Evolutionary conservation across 2,888 invertebrate species (phyloP), one percentile per base, ranked within the genome.

Genomic region (Helobdella robusta): DNA sequence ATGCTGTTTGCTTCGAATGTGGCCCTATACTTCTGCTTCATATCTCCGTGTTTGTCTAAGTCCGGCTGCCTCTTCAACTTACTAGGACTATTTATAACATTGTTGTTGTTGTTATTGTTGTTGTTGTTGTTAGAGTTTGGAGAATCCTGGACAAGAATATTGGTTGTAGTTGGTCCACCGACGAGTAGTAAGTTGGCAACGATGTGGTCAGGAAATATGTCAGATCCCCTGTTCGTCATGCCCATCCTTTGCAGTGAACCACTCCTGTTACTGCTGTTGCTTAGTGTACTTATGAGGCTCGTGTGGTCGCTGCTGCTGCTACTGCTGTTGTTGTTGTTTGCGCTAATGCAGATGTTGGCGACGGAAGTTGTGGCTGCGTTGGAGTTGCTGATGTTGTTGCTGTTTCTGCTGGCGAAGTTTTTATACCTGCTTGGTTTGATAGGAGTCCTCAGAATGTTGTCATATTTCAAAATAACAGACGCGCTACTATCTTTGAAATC

Each of bases 161-260:
- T 30, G n/a, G 28, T 56, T 28, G 28, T 56, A 40, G n/a, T n/a
- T n/a, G 32, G 32, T n/a, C n/a, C n/a, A n/a, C n/a, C n/a, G n/a
- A n/a, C n/a, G n/a, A n/a, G n/a, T n/a, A n/a, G n/a, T 4, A 56
- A 32, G 30, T 28, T 2, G 32, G 28, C 18, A 30, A 56, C 32
- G 5, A 56, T 56, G 30, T 56, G 56, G 18, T 56, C 28, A 1
- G 56, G 56, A 28, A 56, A 56, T 11, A 56, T 32, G 56, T 56
- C 56, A 28, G 20, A 28, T 1, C 56, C 56, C 32, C 28, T 56
- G 30, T 56, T 32, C 5, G 56, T 56, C 56, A 56, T 56, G 11
- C 56, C 56, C 56, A 28, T 56, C 23, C 56, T 56, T n/a, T 56
- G 56, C 2, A 56, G 32, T 1, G 32, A 28, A 11, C 56, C 56